Evolutionary conservation across 2,888 invertebrate species (phyloP).

Genomic region (Drosophila parthenogenetica): DNA sequence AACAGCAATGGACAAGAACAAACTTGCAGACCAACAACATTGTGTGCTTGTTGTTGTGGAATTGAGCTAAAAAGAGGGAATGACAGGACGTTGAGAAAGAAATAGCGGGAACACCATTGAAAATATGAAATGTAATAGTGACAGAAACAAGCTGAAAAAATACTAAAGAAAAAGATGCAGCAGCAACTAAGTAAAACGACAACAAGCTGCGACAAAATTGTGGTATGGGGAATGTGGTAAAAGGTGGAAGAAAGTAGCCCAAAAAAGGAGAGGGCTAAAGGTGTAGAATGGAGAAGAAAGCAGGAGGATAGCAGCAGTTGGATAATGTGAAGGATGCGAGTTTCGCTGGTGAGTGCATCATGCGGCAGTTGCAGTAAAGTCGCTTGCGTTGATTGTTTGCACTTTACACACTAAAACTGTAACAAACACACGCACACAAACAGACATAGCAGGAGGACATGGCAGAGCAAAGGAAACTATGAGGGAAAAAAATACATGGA

Average conservation of each 20-base stretch:
- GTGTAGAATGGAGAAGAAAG: neutral
- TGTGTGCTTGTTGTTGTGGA: constrained; percentile 18
- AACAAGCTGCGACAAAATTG: constrained; percentile 44
- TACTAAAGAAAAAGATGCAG: constrained; percentile 13
- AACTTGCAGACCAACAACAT: constrained; percentile 17
- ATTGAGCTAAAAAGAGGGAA: neutral
- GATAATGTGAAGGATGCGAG: neutral
- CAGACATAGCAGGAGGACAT: neutral
- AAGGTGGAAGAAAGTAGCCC: neutral
- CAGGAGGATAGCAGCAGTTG: neutral
- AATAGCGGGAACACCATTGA: constrained; percentile 37
- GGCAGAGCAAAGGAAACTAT: neutral
- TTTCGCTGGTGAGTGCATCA: constrained; percentile 42
- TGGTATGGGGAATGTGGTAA: constrained; percentile 31
- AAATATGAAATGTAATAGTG: constrained; percentile 76
- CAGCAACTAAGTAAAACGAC: constrained; percentile 33
- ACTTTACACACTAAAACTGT: constrained; percentile 74
- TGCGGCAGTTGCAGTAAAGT: constrained; percentile 65
- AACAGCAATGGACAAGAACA: constrained; percentile 23
- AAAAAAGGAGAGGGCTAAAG: neutral
- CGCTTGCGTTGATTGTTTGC: constrained; percentile 78
- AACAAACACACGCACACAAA: constrained; percentile 58
- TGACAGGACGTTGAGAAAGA: neutral
- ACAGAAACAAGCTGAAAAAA: constrained; percentile 71
- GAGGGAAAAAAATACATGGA: neutral